Evolutionary conservation across 2,113 vertebrate genomes (phyloP), one percentile per base, ranked within the genome.

Genomic region (Corythaixoides concolor): DNA sequence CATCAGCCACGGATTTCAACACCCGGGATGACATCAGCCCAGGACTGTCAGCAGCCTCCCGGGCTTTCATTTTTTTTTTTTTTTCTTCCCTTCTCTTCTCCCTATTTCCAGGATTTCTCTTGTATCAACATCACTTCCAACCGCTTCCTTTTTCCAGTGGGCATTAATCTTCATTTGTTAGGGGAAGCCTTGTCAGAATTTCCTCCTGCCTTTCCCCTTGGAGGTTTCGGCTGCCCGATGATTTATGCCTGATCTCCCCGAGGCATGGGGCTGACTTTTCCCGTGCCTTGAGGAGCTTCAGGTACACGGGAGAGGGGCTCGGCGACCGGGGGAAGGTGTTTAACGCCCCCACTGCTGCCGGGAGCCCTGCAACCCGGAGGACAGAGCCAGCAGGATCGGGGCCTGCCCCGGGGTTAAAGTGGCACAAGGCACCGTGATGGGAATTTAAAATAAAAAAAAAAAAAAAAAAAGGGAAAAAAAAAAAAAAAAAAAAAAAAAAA

Each of bases 131-230:
- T 45, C 70, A 35, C 63, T 94, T 76, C 52, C n/a, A 95, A 39
- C 43, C 11, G 47, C 78, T 81, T 75, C 33, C 60, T 41, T 86
- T 75, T 63, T 26, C 7, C 66, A 56, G 24, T 21, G 60, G 69
- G 52, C 83, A 37, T 96, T 89, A 45, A 94, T 94, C 92, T 95
- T 85, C 88, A 80, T 97, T 94, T 85, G 87, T 56, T 68, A 58
- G 84, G 85, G 91, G 59, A 52, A 23, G 19, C 15, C 60, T 43
- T 73, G 96, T 56, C 89, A 76, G 79, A 86, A 12, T 78, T 73
- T 73, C 53, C 88, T 73, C 9, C 27, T 30, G 62, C 47, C 59
- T 84, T 52, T 80, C 83, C 79, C 66, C 73, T 7, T 18, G 32
- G 94, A 94, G 76, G 21, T 68, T 63, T 45, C 50, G 43, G 60